Base-by-base conservation (phyloP, 2,113 vertebrate genomes). In the Burhinus oedicnemus region DNA sequence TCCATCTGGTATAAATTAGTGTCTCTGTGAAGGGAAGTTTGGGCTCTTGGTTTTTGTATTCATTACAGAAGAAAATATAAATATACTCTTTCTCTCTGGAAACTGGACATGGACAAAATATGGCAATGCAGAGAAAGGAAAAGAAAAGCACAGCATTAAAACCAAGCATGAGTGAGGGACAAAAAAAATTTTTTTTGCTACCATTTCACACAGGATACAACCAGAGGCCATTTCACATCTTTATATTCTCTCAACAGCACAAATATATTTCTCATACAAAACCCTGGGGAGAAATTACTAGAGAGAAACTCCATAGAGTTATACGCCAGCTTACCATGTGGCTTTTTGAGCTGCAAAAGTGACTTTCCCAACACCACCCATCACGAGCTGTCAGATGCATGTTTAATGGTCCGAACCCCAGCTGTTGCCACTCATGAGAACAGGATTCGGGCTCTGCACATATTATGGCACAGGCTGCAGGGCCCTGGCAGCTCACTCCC, bases 1-100 rank as follows among this genome's bases (percentile, higher is more conserved):
- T 66, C 94, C 95, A 94, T 91, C 84, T 90, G 93, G 49, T 76
- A 87, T 52, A 90, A 94, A 95, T 87, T 70, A 83, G 17, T 61
- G 22, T 58, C 40, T 85, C 55, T 55, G 9, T 58, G 58, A 91
- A 62, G 44, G 19, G 44, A 87, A 91, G 20, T 42, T 90, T 72
- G 58, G 30, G 16, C 26, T 64, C 9, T 51, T 47, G 20, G 20
- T 27, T 80, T 85, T 85, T 83, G 70, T 72, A 60, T 58, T 86
- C 15, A 81, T 86, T 27, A 55, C 8, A 64, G 27, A 83, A 77
- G 26, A 72, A 93, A 83, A 32, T 57, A 60, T 19, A 88, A 88
- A 95, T 78, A 78, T 2, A 65, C 4, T 40, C 29, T 47, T 82
- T 68, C 32, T 72, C 49, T 87, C 91, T 44, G 27, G 32, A 76